Percentiles rank a stretch among this genome's conserved stretches.
Evolutionary conservation across 1,140 invertebrate species (phyloP).

Genomic region (Cotesia typhae): DNA sequence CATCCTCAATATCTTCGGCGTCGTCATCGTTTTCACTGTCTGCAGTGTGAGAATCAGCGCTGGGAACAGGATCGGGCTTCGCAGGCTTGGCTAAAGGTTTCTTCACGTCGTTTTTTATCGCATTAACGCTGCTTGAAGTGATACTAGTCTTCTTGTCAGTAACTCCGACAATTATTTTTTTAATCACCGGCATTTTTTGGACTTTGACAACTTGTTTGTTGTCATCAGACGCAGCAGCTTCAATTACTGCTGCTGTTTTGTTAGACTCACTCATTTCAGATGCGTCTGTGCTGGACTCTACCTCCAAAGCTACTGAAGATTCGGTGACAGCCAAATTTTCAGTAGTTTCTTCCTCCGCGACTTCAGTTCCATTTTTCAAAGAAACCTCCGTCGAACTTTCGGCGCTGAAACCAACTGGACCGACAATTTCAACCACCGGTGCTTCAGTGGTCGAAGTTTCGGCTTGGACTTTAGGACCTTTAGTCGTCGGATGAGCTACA

Average conservation of each 20-base stretch:
- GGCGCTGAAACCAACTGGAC: neutral
- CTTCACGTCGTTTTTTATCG: slow-evolving; percentile 45
- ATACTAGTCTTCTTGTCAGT: slow-evolving; percentile 48
- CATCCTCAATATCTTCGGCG: slow-evolving; percentile 51
- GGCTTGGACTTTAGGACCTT: neutral
- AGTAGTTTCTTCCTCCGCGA: slow-evolving; percentile 3
- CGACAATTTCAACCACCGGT: neutral
- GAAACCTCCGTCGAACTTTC: slow-evolving; percentile 5
- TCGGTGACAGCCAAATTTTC: neutral
- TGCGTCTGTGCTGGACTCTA: neutral
- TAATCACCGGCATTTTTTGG: slow-evolving; percentile 33
- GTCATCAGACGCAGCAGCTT: slow-evolving; percentile 39
- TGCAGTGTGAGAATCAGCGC: slow-evolving; percentile 46
- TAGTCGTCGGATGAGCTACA: neutral
- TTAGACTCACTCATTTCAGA: slow-evolving; percentile 39
- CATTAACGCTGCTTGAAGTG: slow-evolving; percentile 48
- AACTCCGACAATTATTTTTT: slow-evolving; percentile 34
- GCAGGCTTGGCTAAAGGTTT: slow-evolving; percentile 43
- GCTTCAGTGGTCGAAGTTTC: neutral
- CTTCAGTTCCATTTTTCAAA: neutral
- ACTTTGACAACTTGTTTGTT: slow-evolving; percentile 35
- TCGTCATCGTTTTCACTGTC: slow-evolving; percentile 48
- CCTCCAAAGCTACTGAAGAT: neutral
- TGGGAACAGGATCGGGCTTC: slow-evolving; percentile 43
- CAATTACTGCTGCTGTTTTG: neutral